A percentile compares a stretch with the other conserved stretches of the same genome.
phyloP scores from a whole-genome alignment of 1,140 invertebrate species.

The Eurytemora carolleeae region DNA sequence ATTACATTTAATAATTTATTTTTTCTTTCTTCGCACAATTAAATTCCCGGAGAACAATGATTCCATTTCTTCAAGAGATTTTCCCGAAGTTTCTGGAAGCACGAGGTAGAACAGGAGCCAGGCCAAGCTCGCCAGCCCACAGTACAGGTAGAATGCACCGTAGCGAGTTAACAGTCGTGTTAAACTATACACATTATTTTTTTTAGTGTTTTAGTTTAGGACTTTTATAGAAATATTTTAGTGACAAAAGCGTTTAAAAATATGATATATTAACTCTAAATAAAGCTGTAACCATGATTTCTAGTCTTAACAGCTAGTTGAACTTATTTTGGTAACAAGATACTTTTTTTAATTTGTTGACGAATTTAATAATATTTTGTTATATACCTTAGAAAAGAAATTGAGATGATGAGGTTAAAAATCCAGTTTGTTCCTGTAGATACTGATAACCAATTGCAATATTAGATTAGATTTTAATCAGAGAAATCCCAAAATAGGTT shows the following conservation, averaged over 20 bases:
- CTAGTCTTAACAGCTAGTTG: no score
- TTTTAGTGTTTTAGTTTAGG: neutral
- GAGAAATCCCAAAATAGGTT: no score
- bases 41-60: neutral
- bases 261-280: neutral
- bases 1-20: no score
- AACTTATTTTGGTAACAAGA: no score
- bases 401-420: constrained; percentile 35
- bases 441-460: no score
- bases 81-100: neutral
- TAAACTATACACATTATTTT: neutral
- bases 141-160: constrained; percentile 37
- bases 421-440: constrained; percentile 38
- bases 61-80: neutral
- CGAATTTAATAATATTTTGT: no score
- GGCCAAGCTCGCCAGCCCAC: constrained; percentile 29
- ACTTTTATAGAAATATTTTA: neutral
- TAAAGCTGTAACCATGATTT: neutral
- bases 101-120: constrained; percentile 30
- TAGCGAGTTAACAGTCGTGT: neutral
- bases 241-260: neutral
- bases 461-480: no score
- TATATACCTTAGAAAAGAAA: constrained; percentile 35
- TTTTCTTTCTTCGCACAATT: neutral
- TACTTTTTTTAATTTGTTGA: no score